phyloP scores from a whole-genome alignment of 2,797 vertebrate genomes.

The Chromis chromis region DNA sequence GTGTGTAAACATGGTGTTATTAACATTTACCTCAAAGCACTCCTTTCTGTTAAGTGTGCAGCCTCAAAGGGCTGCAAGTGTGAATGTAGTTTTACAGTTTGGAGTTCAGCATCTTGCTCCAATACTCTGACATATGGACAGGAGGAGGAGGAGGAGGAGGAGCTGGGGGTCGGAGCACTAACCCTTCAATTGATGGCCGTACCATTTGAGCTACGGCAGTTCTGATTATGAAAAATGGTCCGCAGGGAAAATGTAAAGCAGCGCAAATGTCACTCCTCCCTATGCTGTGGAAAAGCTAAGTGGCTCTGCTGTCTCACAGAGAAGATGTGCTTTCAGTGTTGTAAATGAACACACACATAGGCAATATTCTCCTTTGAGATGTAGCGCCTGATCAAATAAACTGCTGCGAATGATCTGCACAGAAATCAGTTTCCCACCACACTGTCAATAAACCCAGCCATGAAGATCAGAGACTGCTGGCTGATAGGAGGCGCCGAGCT shows the following conservation, averaged over 20 bases:
- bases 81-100: not conserved
- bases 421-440: constrained; percentile 15
- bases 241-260: constrained; percentile 30
- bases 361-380: constrained; percentile 1
- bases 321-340: constrained; percentile 10
- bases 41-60: not conserved
- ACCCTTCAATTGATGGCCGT: constrained; percentile 7
- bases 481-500: constrained; percentile 8
- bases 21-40: not conserved
- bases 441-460: constrained; percentile 22
- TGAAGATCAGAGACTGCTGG: constrained; percentile 24
- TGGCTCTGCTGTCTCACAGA: constrained; percentile 22
- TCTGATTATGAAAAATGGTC: constrained; percentile 30
- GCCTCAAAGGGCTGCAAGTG: not conserved
- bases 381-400: constrained; percentile 24
- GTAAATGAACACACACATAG: constrained; percentile 1
- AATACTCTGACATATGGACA: constrained; percentile 4
- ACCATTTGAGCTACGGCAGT: not conserved
- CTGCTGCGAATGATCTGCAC: constrained; percentile 26
- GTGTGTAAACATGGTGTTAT: not conserved
- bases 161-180: constrained; percentile 5
- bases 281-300: constrained; percentile 32
- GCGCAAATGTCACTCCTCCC: constrained; percentile 44
- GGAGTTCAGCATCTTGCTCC: not conserved
- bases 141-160: not conserved